Evolutionary conservation across 2,888 invertebrate genomes (phyloP).

Genomic region (Leptopterna dolabrata): DNA sequence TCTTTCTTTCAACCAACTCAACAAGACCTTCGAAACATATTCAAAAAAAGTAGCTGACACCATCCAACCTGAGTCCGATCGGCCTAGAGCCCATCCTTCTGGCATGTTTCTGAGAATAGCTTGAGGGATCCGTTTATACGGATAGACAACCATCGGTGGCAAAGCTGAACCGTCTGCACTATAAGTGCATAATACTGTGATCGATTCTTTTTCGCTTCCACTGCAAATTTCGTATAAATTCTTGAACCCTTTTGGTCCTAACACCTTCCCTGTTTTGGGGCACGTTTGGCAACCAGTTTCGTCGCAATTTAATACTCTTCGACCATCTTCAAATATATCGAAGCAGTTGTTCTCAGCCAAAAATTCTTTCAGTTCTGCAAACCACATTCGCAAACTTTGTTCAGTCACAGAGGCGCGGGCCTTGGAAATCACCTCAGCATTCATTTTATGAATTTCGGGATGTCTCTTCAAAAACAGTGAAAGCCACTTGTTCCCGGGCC

Average conservation of each 20-base stretch:
- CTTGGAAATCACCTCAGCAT: too few species aligned
- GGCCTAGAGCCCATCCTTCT: constrained; percentile 18
- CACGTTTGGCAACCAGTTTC: background rate
- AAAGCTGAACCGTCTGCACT: background rate
- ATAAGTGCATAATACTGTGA: background rate
- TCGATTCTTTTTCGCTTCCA: background rate
- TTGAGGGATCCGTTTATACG: background rate
- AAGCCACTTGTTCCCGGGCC: background rate
- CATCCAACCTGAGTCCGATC: constrained; percentile 26
- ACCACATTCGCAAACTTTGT: too few species aligned
- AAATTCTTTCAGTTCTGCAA: background rate
- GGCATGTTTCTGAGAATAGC: background rate
- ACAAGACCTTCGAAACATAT: constrained; percentile 1
- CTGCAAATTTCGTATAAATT: background rate
- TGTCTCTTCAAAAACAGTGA: background rate
- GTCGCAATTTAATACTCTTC: background rate
- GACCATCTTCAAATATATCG: background rate
- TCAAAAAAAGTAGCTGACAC: constrained; percentile 23
- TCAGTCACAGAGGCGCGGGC: too few species aligned
- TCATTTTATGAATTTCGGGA: background rate
- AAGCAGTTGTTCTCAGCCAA: background rate
- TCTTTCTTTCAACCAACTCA: background rate
- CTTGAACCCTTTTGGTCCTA: background rate
- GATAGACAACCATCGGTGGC: constrained; percentile 35
- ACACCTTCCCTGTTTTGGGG: background rate